phyloP scores from a whole-genome alignment of 1,140 invertebrate genomes.

The Trachymyrmex septentrionalis region DNA sequence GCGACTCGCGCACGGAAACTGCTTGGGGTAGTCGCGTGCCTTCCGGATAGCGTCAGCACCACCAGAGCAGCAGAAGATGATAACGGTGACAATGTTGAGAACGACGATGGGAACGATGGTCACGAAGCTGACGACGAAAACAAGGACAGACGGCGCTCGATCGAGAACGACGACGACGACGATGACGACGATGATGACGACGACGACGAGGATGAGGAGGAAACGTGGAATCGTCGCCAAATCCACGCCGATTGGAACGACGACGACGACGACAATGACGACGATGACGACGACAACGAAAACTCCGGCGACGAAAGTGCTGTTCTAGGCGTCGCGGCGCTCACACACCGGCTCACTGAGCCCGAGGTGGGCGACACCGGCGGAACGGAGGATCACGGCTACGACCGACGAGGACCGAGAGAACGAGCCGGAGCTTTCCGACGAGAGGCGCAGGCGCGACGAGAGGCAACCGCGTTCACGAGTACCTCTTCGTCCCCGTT shows the following conservation, averaged over 20 bases:
- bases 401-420: constrained; percentile 75
- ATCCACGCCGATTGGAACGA: constrained; percentile 61
- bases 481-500: not conserved
- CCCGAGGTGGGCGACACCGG: constrained; percentile 74
- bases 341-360: constrained; percentile 79
- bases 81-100: not conserved
- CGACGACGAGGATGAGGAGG: not conserved
- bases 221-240: constrained; percentile 62
- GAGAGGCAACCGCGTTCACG: not conserved
- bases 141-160: constrained; percentile 49
- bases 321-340: constrained; percentile 76
- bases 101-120: not conserved
- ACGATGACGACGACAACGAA: constrained; percentile 43
- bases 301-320: constrained; percentile 54
- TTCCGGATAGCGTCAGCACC: constrained; percentile 22
- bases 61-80: constrained; percentile 26
- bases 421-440: constrained; percentile 70
- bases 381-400: constrained; percentile 72
- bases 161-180: constrained; percentile 50
- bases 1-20: constrained; percentile 65
- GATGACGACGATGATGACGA: not conserved
- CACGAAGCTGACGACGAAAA: not conserved
- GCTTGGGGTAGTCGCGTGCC: constrained; percentile 66
- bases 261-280: constrained; percentile 9
- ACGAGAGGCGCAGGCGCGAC: constrained; percentile 67